These are phyloP conservation scores for Girardinichthys multiradiatus DNA, from an alignment of 2,113 vertebrate genomes.

Conservation along the genomic window DNA sequence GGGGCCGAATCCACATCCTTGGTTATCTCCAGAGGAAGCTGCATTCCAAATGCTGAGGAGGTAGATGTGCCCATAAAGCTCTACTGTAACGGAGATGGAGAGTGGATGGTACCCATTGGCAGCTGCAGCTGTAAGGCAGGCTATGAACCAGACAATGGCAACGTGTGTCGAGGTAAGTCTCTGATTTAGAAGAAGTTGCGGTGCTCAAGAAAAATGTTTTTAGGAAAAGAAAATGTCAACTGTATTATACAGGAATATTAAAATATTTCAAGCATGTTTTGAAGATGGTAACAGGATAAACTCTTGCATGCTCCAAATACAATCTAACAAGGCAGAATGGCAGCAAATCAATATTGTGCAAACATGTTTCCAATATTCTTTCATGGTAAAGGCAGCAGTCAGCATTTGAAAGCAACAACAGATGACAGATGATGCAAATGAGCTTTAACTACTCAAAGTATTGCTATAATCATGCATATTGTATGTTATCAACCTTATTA, in stretches of 20 bases:
- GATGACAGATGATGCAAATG: not conserved
- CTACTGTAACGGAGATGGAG: conserved; percentile 96
- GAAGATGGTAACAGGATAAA: conserved; percentile 23
- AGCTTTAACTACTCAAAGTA: not conserved
- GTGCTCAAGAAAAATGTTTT: not conserved
- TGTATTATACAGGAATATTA: not conserved
- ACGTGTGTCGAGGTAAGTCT: conserved; percentile 91
- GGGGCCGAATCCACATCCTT: conserved; percentile 96
- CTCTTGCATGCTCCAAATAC: not conserved
- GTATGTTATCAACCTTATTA: not conserved
- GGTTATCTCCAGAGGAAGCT: conserved; percentile 93
- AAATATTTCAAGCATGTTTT: not conserved
- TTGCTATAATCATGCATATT: not conserved
- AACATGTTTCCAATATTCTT: conserved; percentile 18
- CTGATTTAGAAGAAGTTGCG: conserved; percentile 9
- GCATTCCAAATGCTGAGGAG: conserved; percentile 94
- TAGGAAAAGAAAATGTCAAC: not conserved
- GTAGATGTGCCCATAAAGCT: conserved; percentile 96
- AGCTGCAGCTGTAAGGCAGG: conserved; percentile 96
- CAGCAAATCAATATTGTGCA: conserved; percentile 45
- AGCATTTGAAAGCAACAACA: not conserved
- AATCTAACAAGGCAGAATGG: conserved; percentile 15
- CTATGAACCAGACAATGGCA: conserved; percentile 90
- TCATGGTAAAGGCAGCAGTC: conserved; percentile 13
- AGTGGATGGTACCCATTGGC: conserved; percentile 99